Percentiles rank a stretch among this genome's conserved stretches.
phyloP scores from a whole-genome alignment of 2,888 invertebrate species.

The Ennomos quercinarius region DNA sequence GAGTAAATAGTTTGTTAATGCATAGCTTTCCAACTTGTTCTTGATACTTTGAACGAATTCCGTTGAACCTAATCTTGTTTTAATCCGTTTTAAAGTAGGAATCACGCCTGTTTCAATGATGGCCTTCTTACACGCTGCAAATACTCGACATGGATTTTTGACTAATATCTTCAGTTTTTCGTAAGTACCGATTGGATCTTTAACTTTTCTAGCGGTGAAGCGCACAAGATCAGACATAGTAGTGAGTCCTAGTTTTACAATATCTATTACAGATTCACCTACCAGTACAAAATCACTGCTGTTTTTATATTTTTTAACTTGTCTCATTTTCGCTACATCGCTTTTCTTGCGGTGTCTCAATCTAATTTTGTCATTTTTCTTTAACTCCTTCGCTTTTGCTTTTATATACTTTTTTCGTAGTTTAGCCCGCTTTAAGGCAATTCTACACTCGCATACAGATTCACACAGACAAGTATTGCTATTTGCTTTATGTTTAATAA shows the following conservation, averaged over 20 bases:
- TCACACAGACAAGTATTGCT: no score
- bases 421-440: no score
- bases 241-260: slow-evolving; percentile 32
- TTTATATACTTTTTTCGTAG: no score
- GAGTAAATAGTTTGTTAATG: slow-evolving; percentile 43
- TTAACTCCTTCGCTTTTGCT: no score
- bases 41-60: slow-evolving; percentile 29
- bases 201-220: slow-evolving; percentile 36
- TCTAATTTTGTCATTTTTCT: no score
- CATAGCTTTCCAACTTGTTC: slow-evolving; percentile 39
- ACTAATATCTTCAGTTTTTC: slow-evolving; percentile 32
- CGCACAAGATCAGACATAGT: slow-evolving; percentile 26
- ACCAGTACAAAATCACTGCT: slow-evolving; percentile 36
- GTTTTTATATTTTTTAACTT: slow-evolving; percentile 37
- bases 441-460: no score
- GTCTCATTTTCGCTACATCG: no score
- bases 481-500: no score
- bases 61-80: slow-evolving; percentile 39
- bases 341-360: no score
- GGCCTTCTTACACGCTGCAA: slow-evolving; percentile 28
- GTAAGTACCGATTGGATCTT: slow-evolving; percentile 42
- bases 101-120: slow-evolving; percentile 35
- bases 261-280: slow-evolving; percentile 44
- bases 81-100: slow-evolving; percentile 44
- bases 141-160: slow-evolving; percentile 36